These are phyloP conservation scores for Thalassaphorura encarpata DNA, from an alignment of 1,140 invertebrate species.

Conservation along the genomic window DNA sequence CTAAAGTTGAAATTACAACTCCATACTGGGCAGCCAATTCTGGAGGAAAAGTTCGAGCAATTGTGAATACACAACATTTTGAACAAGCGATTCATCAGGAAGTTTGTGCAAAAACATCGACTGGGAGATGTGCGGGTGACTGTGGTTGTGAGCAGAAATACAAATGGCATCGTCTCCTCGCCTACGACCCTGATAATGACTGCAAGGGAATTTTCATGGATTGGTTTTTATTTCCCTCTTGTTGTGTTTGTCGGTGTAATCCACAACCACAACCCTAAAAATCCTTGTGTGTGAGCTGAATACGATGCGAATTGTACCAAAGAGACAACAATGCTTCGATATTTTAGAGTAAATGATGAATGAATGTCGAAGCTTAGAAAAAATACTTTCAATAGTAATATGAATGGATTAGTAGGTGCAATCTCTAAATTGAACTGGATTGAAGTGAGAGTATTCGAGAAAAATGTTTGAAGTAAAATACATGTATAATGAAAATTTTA, in stretches of 20 bases:
- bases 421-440: too few species aligned
- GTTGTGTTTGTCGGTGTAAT: slow-evolving; percentile 78
- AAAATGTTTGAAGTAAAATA: too few species aligned
- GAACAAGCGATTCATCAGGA: slow-evolving; percentile 92
- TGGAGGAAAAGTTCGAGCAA: slow-evolving; percentile 75
- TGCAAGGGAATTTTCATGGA: slow-evolving; percentile 92
- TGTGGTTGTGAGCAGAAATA: slow-evolving; percentile 85
- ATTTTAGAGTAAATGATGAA: too few species aligned
- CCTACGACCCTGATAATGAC: slow-evolving; percentile 85
- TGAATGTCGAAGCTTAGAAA: too few species aligned
- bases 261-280: too few species aligned
- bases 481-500: too few species aligned
- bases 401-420: too few species aligned
- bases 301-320: too few species aligned
- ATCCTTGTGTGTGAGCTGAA: too few species aligned
- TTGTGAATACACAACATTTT: slow-evolving; percentile 88
- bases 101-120: slow-evolving; percentile 76
- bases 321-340: too few species aligned
- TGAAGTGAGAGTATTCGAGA: too few species aligned
- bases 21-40: slow-evolving; percentile 90
- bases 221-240: slow-evolving; percentile 89
- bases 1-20: slow-evolving; percentile 85
- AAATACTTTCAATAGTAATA: too few species aligned
- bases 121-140: slow-evolving; percentile 64
- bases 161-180: slow-evolving; percentile 74